Evolutionary conservation across 2,797 vertebrate species (phyloP).

Genomic region (Protonibea diacanthus): DNA sequence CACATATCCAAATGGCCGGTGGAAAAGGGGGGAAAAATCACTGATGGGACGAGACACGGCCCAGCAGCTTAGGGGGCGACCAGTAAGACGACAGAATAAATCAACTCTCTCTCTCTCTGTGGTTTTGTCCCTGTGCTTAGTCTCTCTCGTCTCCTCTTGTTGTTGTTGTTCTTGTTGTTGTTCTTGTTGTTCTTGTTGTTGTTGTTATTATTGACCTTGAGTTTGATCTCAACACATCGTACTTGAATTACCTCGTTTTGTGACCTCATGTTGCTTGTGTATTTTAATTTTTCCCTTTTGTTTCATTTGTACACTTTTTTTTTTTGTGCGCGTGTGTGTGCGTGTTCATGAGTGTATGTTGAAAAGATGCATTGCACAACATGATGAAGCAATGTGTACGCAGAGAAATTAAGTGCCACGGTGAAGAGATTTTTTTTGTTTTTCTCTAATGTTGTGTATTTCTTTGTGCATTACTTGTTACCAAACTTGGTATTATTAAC

Average conservation of each 20-base stretch:
- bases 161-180: constrained; percentile 29
- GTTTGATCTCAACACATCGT: constrained; percentile 93
- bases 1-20: constrained; percentile 71
- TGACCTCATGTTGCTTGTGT: constrained; percentile 96
- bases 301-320: constrained; percentile 69
- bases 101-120: constrained; percentile 77
- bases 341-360: constrained; percentile 46
- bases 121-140: constrained; percentile 78
- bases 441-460: constrained; percentile 75
- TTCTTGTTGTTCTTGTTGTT: constrained; percentile 47
- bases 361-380: constrained; percentile 71
- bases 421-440: constrained; percentile 77
- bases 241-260: constrained; percentile 99
- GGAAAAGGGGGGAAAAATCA: constrained; percentile 62
- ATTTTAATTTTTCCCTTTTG: constrained; percentile 76
- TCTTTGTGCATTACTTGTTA: constrained; percentile 86
- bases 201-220: constrained; percentile 77
- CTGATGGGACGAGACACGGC: constrained; percentile 67
- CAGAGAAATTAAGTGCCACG: constrained; percentile 77
- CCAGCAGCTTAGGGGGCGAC: constrained; percentile 71
- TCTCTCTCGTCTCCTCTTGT: constrained; percentile 79
- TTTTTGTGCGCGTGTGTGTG: background rate
- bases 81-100: constrained; percentile 77
- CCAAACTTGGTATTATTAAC: constrained; percentile 91
- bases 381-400: constrained; percentile 69